Base-by-base conservation (phyloP, 1,140 invertebrate genomes). In the Galleria mellonella region DNA sequence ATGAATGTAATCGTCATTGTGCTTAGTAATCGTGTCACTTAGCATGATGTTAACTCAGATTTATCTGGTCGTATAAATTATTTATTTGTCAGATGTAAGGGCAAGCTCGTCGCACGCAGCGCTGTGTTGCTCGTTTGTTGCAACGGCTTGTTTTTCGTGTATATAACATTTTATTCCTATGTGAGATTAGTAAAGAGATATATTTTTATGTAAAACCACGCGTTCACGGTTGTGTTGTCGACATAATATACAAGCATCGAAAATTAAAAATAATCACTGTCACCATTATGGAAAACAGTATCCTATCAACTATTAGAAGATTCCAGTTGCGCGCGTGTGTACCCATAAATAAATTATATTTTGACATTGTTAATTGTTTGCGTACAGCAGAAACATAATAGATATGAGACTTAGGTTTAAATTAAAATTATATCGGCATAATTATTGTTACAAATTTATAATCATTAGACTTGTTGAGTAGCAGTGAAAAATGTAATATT, bases 1-100 rank as follows among this genome's bases (percentile, higher is more conserved):
- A 82, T 84, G 63, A 78, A 72, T 81, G 71, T 83, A 78, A 71
- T 74, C 63, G 78, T 82, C 77, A 79, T 77, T 84, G 82, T 85
- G 78, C 78, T 82, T 85, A 82, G 78, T 74, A 69, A 74, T 72
- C 61, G 74, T 76, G 60, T 73, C 71, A 68, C 65, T 75, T 77
- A 77, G 76, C 72, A 74, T 73, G 72, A 73, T 77, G 68, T 77
- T 73, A n/a, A 73, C 73, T 75, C 74, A 62, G 68, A 66, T 63
- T 35, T 75, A 60, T 73, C 62, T 69, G 69, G 58, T 75, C 59
- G 51, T 70, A 59, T 55, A 54, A 55, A 62, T 69, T 70, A 72
- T 65, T 71, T 72, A 65, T 68, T 61, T 59, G 48, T 55, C 43
- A 27, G 43, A 37, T 51, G 32, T 9, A n/a, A 15, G 40, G 32